phyloP scores from a whole-genome alignment of 2,797 vertebrate species.

The Euphonia xanthogaster region DNA sequence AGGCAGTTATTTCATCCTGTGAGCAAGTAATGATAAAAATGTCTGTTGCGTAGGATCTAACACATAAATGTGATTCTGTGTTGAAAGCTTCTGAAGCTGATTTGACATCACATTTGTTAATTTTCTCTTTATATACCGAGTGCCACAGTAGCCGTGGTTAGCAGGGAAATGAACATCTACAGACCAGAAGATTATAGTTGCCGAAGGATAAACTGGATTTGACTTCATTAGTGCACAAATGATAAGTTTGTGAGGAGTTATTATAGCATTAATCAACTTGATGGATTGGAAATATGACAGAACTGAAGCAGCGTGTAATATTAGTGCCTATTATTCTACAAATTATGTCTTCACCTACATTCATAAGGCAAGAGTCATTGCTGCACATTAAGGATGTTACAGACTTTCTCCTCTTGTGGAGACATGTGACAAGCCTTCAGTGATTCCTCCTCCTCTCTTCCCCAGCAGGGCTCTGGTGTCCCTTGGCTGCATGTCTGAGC shows the following conservation, averaged over 20 bases:
- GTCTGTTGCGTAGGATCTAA: slow-evolving; percentile 50
- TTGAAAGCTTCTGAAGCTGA: slow-evolving; percentile 47
- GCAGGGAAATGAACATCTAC: slow-evolving; percentile 61
- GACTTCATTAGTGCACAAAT: slow-evolving; percentile 84
- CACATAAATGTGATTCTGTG: neutral
- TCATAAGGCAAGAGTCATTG: slow-evolving; percentile 72
- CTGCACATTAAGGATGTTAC: slow-evolving; percentile 61
- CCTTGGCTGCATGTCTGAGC: neutral
- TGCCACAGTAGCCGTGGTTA: slow-evolving; percentile 36
- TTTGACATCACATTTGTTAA: slow-evolving; percentile 34
- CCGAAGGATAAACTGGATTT: slow-evolving; percentile 80
- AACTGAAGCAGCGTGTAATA: slow-evolving; percentile 79
- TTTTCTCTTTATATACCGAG: slow-evolving; percentile 32
- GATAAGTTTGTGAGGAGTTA: slow-evolving; percentile 83
- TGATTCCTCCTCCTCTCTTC: neutral
- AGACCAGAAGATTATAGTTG: slow-evolving; percentile 74
- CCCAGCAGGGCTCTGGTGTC: neutral
- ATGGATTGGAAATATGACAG: slow-evolving; percentile 85
- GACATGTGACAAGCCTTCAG: slow-evolving; percentile 18
- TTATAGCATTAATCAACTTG: slow-evolving; percentile 85
- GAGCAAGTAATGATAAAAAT: slow-evolving; percentile 11
- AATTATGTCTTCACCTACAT: slow-evolving; percentile 81
- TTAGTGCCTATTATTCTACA: slow-evolving; percentile 83
- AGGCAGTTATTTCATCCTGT: slow-evolving; percentile 41
- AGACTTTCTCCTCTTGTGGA: slow-evolving; percentile 32